Base-by-base conservation (phyloP, 2,797 vertebrate species). In the Cyprinella venusta region DNA sequence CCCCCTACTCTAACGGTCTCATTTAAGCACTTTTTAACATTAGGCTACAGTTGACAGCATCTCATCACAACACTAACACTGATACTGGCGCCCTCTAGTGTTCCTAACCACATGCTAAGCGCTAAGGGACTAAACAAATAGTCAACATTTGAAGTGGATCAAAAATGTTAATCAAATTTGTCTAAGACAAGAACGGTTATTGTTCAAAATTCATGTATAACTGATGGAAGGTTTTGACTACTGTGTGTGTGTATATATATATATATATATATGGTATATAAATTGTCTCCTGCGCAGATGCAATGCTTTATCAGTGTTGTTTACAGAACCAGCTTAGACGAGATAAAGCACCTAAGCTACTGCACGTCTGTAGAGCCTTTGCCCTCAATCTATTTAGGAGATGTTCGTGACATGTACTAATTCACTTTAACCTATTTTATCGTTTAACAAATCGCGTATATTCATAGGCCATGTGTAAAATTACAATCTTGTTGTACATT, bases 61-160 rank as follows among this genome's bases (percentile, higher is more conserved):
- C 19, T 8, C 30, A 16, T 50, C 19, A 19, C 8, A 15, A 33
- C 33, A 42, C n/a, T 61, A 33, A 26, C 50, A 26, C 18, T 42
- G 65, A 48, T 71, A 67, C 40, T 80, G 38, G 67, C 54, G 68
- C 68, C 40, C 79, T 71, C 67, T 71, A 48, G 68, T 48, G 79
- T 71, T 80, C 52, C n/a, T n/a, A 80, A 45, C 6, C 36, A 59
- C 45, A 38, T 19, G 15, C 36, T 6, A 24, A 19, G n/a, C 42
- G 16, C 54, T 5, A 8, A 56, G 8, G 21, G 54, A n/a, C 3
- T 6, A 21, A 54, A 56, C n/a, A 48, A 0, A 0, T 5, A 48
- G 13, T 48, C 45, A 48, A 48, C 12, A 5, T 16, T 48, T 48
- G 45, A 48, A 16, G 42, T 45, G 42, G 42, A 45, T 45, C 10